Conservation (phyloP, 2,113 vertebrate genomes). For the Progne subis region DNA sequence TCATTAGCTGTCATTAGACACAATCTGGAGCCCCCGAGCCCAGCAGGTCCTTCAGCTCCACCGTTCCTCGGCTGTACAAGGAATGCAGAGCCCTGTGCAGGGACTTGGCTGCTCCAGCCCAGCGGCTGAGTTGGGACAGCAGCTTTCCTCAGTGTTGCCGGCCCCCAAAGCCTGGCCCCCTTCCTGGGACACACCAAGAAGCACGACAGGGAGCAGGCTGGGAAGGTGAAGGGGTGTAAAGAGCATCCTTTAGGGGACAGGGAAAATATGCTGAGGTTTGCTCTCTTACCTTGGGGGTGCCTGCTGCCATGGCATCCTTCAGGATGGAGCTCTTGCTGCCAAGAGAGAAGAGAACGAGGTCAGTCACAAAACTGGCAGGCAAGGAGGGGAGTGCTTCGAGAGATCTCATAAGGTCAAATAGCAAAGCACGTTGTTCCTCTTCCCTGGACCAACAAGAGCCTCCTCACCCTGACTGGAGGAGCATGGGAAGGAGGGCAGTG, state of each 20-base stretch:
- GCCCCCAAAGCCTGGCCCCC: rapidly evolving
- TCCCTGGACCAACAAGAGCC: neutral
- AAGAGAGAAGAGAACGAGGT: conserved; percentile 72
- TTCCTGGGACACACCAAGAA: neutral
- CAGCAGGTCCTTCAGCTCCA: neutral
- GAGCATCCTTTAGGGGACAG: neutral
- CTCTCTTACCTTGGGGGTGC: conserved; percentile 94
- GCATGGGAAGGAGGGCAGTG: neutral
- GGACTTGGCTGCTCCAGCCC: neutral
- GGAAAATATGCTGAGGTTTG: neutral
- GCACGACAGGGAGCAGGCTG: neutral
- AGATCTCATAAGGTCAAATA: neutral
- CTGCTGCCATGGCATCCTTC: conserved; percentile 90
- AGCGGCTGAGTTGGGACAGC: rapidly evolving
- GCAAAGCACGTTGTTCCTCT: neutral
- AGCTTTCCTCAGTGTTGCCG: neutral
- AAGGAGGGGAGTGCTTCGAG: neutral
- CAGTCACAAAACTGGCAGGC: neutral
- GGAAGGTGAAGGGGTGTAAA: neutral
- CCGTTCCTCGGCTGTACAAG: rapidly evolving
- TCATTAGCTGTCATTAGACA: conserved; percentile 47
- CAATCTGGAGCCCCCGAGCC: conserved; percentile 34
- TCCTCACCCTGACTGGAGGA: neutral
- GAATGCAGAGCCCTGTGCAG: rapidly evolving
- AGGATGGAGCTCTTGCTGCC: conserved; percentile 90